phyloP scores from a whole-genome alignment of 2,797 vertebrate species.

The Leucoraja ocellata region DNA sequence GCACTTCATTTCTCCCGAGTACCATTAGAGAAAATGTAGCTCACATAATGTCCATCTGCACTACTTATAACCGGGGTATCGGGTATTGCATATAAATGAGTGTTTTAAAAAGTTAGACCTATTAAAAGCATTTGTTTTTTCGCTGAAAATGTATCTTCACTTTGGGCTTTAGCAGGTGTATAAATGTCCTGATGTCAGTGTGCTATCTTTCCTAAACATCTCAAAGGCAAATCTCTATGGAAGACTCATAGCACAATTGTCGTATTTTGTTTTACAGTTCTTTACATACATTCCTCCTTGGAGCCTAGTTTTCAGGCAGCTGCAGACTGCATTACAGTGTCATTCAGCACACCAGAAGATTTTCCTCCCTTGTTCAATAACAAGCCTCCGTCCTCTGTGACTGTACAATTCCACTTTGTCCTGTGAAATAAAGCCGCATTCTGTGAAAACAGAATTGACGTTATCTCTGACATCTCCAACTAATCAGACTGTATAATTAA shows the following conservation, averaged over 20 bases:
- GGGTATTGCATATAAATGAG: neutral
- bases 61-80: neutral
- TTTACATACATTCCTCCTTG: neutral
- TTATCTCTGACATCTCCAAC: slow-evolving; percentile 32
- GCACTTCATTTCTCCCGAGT: neutral
- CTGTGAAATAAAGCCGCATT: slow-evolving; percentile 32
- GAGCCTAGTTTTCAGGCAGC: slow-evolving; percentile 1
- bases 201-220: neutral
- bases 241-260: neutral
- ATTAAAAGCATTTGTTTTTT: neutral
- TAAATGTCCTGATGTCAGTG: neutral
- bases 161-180: neutral
- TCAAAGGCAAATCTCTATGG: neutral
- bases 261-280: neutral
- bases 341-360: slow-evolving; percentile 31
- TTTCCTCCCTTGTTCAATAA: neutral
- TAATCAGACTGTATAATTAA: slow-evolving; percentile 19
- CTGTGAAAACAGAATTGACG: slow-evolving; percentile 18
- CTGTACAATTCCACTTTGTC: slow-evolving; percentile 32
- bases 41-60: neutral
- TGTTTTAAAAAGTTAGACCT: neutral
- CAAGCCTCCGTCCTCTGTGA: neutral
- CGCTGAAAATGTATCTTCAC: neutral
- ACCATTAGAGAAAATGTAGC: neutral
- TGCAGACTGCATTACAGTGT: too few species aligned